Base-by-base conservation (phyloP, 2,888 invertebrate species). In the Drosophila setosimentum region DNA sequence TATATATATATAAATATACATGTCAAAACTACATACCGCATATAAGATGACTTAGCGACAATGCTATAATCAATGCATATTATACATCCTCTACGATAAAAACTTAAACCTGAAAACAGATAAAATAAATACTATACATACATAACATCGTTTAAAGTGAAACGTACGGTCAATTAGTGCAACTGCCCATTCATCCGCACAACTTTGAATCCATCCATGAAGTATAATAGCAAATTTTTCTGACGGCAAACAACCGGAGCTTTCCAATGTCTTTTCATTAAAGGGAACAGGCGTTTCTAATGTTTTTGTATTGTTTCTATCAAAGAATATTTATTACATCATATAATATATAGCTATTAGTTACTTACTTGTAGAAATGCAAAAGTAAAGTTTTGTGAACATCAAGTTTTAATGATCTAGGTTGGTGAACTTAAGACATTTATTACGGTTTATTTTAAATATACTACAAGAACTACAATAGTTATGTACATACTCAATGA, bases 201-300 rank as follows among this genome's bases (percentile, higher is more conserved):
- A 92, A 55, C 87, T 89, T 73, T 93, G 92, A 33, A 89, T 85
- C 93, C 93, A 93, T 18, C 93, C 93, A 78, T 93, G 93, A 5
- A 92, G 74, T 33, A 93, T 73, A 45, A 93, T 89, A n/a, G 92
- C 87, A 66, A 92, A 91, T 61, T 92, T 91, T 62, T 92, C 92
- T 24, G 82, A 70, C 6, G 87, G 67, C 32, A 65, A 62, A 40
- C 92, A 92, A 35, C 89, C 88, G 7, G 91, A 78, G 11, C 61
- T 62, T 2, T 71, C 32, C 21, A 86, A 63, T 13, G 62, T 59
- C 18, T 76, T 69, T 3, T 16, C 68, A 49, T 71, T 73, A 6
- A 76, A 59, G 16, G 48, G 55, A 2, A 79, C 76, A 1, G 75
- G 37, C 6, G 75, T 65, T 48, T 88, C 86, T 60, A 76, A 37